Evolutionary conservation across 2,797 vertebrate genomes (phyloP), one percentile per base, ranked within the genome.

Genomic region (Sebastes itinus): DNA sequence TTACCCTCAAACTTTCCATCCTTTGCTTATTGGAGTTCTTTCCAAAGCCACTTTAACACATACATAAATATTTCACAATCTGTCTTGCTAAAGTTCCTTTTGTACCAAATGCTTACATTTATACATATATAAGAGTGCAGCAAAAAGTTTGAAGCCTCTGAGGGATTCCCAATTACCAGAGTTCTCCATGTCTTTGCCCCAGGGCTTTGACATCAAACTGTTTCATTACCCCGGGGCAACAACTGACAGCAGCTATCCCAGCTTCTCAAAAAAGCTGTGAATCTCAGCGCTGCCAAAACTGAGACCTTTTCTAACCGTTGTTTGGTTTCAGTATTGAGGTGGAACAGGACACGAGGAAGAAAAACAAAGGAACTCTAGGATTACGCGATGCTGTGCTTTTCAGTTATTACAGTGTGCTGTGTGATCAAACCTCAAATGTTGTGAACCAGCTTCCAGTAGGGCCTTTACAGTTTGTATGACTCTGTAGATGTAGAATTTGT

Each of bases 101-200:
- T 81, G 46, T 18, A 14, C 20, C 25, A 16, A 52, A 9, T 28
- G 14, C 38, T 5, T 7, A 68, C 61, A 66, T 64, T 55, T 65
- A 9, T 59, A n/a, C 18, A 8, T 49, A 49, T 22, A 77, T 7
- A 20, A 67, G 23, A 73, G 56, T 23, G 13, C 55, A 77, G 65
- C 16, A 61, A 38, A 83, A 77, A 76, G 65, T 80, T 72, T 1
- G 46, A 72, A 18, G 22, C 69, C 80, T 38, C 69, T 22, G 42
- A 88, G 55, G 61, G 79, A 85, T 73, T 86, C 60, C 81, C 83
- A 91, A 89, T 88, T 89, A 90, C 80, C 84, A 68, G 85, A 85
- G 63, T 74, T 80, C 35, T 71, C 70, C 70, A 12, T 61, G 77
- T 81, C 73, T 77, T 63, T 72, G 85, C 87, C 84, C 74, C 73